Percentiles rank a stretch among this genome's conserved stretches.
Evolutionary conservation across 2,888 invertebrate species (phyloP).

Genomic region (Diplazon laetatorius): DNA sequence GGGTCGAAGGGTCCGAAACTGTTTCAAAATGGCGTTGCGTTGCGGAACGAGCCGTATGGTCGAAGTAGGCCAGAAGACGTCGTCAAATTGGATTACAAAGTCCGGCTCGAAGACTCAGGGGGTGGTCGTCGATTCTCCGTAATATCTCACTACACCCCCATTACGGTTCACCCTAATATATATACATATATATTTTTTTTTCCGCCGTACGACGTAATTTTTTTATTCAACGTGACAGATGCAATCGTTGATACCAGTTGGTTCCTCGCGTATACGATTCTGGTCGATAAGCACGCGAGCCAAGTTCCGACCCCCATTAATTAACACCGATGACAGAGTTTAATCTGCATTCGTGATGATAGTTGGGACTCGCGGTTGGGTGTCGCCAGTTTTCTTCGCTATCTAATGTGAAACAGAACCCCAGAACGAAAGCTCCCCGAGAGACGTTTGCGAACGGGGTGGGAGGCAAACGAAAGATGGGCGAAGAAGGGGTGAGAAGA

Average conservation of each 20-base stretch:
- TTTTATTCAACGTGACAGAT: constrained; percentile 36
- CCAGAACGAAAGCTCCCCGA: constrained; percentile 29
- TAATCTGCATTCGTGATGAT: constrained; percentile 56
- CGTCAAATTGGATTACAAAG: constrained; percentile 72
- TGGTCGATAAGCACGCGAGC: constrained; percentile 51
- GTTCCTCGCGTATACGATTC: constrained; percentile 6
- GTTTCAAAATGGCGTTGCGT: constrained; percentile 70
- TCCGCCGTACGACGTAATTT: no score
- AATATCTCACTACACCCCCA: constrained; percentile 19
- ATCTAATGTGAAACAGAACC: constrained; percentile 50
- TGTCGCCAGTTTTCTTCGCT: constrained; percentile 22
- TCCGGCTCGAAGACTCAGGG: constrained; percentile 12
- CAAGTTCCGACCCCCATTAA: constrained; percentile 53
- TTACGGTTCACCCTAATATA: background rate
- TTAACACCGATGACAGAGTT: constrained; percentile 60
- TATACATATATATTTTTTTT: no score
- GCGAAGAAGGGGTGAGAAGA: constrained; percentile 21
- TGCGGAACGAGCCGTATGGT: constrained; percentile 50
- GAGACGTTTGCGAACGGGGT: constrained; percentile 2
- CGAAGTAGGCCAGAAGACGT: constrained; percentile 71
- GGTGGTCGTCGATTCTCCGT: background rate
- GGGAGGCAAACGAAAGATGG: background rate
- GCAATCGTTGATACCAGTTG: constrained; percentile 17
- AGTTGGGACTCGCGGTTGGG: background rate
- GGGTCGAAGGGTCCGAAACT: constrained; percentile 65